Conservation (phyloP, 2,797 vertebrate genomes). For the Parauchenoglanis punctatus region DNA sequence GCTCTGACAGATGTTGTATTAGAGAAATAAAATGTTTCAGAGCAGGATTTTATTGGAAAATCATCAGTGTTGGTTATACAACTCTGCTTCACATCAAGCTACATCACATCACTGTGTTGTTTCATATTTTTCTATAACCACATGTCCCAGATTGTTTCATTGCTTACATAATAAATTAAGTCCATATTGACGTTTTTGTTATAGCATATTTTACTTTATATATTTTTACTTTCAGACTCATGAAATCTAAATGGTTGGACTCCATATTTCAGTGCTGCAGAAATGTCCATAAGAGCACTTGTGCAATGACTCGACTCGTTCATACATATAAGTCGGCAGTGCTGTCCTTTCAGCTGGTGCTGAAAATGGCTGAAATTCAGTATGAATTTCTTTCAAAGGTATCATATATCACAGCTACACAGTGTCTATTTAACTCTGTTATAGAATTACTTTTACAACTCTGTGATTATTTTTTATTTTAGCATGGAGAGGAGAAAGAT, state of each 20-base stretch:
- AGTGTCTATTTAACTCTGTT: not conserved
- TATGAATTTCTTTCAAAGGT: conserved; percentile 54
- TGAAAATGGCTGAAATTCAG: conserved; percentile 64
- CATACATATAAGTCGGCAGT: conserved; percentile 52
- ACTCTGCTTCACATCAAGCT: not conserved
- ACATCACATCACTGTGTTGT: not conserved
- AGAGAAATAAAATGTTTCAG: not conserved
- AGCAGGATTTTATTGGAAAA: not conserved
- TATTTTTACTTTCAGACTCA: conserved; percentile 58
- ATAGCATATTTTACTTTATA: not conserved
- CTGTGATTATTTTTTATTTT: conserved; percentile 1
- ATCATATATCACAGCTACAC: conserved; percentile 42
- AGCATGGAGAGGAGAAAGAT: conserved; percentile 38
- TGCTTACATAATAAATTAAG: not conserved
- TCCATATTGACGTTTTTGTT: not conserved
- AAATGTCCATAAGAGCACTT: conserved; percentile 41
- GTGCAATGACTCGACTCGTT: conserved; percentile 17
- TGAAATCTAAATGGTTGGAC: conserved; percentile 18
- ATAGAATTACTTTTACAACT: not conserved
- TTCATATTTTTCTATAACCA: not conserved
- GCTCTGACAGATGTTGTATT: not conserved
- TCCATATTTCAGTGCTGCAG: conserved; percentile 52
- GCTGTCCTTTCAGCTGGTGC: conserved; percentile 64
- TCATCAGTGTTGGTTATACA: not conserved
- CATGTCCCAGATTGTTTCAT: not conserved